Conservation (phyloP, 2,888 invertebrate genomes). For the Cosmorhoe ocellata region DNA sequence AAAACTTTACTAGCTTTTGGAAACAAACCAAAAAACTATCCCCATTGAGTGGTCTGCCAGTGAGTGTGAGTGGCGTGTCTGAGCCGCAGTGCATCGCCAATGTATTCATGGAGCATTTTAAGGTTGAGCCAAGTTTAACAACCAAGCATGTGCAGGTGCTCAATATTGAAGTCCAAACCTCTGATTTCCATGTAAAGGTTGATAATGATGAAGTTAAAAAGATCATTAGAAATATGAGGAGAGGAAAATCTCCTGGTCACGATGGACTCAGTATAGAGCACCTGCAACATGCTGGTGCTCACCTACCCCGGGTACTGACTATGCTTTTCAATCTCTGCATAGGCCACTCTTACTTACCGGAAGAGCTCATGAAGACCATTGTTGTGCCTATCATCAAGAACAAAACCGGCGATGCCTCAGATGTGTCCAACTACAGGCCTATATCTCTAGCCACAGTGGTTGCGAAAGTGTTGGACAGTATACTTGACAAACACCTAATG, state of each 20-base stretch:
- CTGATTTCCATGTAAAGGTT: not conserved
- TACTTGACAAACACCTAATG: constrained; percentile 17
- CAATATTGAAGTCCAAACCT: not conserved
- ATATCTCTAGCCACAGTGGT: constrained; percentile 27
- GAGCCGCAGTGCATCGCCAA: constrained; percentile 1
- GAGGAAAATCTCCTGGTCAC: constrained; percentile 6
- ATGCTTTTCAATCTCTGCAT: constrained; percentile 8
- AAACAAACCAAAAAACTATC: not conserved
- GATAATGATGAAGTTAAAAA: not conserved
- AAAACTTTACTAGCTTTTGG: not conserved
- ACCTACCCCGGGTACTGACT: not conserved
- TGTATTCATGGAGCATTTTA: not conserved
- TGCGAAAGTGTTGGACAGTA: constrained; percentile 25
- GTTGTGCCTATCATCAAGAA: constrained; percentile 5
- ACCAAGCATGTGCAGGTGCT: constrained; percentile 1
- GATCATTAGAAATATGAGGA: constrained; percentile 1
- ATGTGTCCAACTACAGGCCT: constrained; percentile 22
- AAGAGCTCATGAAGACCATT: not conserved
- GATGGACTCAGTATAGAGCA: constrained; percentile 11
- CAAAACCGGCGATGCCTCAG: constrained; percentile 18
- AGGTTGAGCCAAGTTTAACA: constrained; percentile 5
- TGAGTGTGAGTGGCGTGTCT: not conserved
- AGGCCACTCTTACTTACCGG: not conserved
- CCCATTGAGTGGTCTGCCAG: not conserved
- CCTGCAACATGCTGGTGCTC: constrained; percentile 4